A percentile compares a stretch with the other conserved stretches of the same genome.
These are phyloP conservation scores for Spialia ferax DNA, from an alignment of 2,888 invertebrate genomes.

Conservation along the genomic window DNA sequence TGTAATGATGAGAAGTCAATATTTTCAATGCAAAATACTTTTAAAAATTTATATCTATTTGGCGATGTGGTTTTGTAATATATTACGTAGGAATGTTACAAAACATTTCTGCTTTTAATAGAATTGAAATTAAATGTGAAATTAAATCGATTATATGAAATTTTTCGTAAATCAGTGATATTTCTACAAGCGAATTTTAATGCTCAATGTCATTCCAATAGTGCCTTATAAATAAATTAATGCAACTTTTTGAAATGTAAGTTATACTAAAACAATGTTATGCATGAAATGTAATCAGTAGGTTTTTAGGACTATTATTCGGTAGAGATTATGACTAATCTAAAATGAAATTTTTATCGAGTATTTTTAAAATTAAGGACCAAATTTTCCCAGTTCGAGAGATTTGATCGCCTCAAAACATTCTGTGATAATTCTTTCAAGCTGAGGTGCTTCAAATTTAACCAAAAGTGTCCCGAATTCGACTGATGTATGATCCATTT, in stretches of 20 bases:
- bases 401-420: slow-evolving; percentile 80
- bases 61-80: slow-evolving; percentile 13
- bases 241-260: slow-evolving; percentile 30
- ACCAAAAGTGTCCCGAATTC: slow-evolving; percentile 44
- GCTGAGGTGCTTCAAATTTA: slow-evolving; percentile 81
- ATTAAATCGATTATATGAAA: not conserved
- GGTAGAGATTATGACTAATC: slow-evolving; percentile 44
- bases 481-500: slow-evolving; percentile 43
- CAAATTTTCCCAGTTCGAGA: slow-evolving; percentile 45
- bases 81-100: slow-evolving; percentile 6
- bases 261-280: slow-evolving; percentile 24
- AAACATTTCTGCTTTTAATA: slow-evolving; percentile 9
- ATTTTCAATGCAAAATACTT: not conserved
- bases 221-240: slow-evolving; percentile 61
- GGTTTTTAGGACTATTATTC: slow-evolving; percentile 56
- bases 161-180: slow-evolving; percentile 34
- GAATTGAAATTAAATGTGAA: not conserved
- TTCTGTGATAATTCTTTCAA: slow-evolving; percentile 85
- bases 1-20: too few species aligned
- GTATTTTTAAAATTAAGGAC: slow-evolving; percentile 44
- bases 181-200: slow-evolving; percentile 46
- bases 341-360: slow-evolving; percentile 28
- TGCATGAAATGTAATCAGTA: slow-evolving; percentile 47
- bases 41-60: slow-evolving; percentile 22
- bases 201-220: slow-evolving; percentile 82